Percentiles rank a stretch among this genome's conserved stretches.
These are phyloP conservation scores for Ariopsis seemanni DNA, from an alignment of 2,113 vertebrate species.

Conservation along the genomic window DNA sequence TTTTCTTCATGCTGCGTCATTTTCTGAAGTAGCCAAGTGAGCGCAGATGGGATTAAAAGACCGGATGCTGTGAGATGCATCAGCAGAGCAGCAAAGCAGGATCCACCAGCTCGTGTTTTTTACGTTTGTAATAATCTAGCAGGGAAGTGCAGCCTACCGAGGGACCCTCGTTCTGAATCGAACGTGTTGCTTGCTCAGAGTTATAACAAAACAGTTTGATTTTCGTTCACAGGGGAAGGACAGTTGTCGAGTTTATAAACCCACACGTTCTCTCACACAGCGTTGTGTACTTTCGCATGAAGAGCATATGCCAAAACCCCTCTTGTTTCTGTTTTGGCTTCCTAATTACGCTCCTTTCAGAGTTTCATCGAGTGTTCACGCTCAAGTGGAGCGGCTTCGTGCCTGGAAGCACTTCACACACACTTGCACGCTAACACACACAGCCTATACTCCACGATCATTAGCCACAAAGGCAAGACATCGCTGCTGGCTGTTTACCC, in stretches of 20 bases:
- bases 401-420: slow-evolving; percentile 20
- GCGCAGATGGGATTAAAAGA: not conserved
- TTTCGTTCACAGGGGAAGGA: not conserved
- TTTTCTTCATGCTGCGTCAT: slow-evolving; percentile 5
- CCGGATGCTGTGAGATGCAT: not conserved
- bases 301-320: slow-evolving; percentile 25
- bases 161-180: not conserved
- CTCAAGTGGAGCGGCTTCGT: slow-evolving; percentile 11
- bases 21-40: not conserved
- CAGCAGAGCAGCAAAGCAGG: not conserved
- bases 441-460: not conserved
- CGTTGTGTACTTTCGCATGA: slow-evolving; percentile 20
- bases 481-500: slow-evolving; percentile 25
- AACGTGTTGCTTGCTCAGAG: not conserved
- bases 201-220: not conserved
- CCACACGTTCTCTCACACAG: not conserved
- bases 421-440: slow-evolving; percentile 6
- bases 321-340: slow-evolving; percentile 38
- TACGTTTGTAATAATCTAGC: not conserved
- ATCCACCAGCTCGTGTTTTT: not conserved
- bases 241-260: not conserved
- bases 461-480: not conserved
- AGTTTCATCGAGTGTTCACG: slow-evolving; percentile 26
- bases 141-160: too few relatives aligned
- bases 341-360: slow-evolving; percentile 42